Evolutionary conservation across 2,113 vertebrate species (phyloP), one percentile per base, ranked within the genome.

Genomic region (Microcebus lehilahytsara): DNA sequence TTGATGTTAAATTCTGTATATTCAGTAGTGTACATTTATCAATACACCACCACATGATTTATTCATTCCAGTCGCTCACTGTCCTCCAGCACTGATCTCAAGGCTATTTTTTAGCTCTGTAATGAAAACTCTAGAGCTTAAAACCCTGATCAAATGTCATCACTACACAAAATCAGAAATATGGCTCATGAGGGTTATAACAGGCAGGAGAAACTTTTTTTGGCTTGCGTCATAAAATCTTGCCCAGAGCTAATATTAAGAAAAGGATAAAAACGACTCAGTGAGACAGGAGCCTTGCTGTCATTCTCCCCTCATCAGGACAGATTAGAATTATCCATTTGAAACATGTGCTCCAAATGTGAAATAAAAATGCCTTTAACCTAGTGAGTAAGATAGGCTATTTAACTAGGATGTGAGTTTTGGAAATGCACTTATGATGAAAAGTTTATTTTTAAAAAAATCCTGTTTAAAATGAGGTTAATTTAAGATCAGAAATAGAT

Each of bases 101-200:
- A 87, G 72, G 34, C 37, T 95, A 23, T 27, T 40, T 92, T 66
- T 95, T 53, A 95, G 8, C 37, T 92, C n/a, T 40, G 0, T 85
- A 90, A 88, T 92, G 67, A 98, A 96, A 95, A 78, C 40, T 58
- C 20, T 37, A 83, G 40, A 92, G 56, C 30, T 92, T 90, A 91
- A 96, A 96, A 77, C 67, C 46, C 46, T 94, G 42, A 94, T 87
- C 95, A 88, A 90, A 94, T 94, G 77, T 92, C 64, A 91, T 96
- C 58, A 85, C n/a, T 66, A 32, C 4, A 81, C 8, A n/a, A 88
- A 40, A 92, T 74, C 49, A 85, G 71, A 92, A 92, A 62, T 56
- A 94, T 5, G 11, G 20, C n/a, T 40, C 56, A 51, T 32, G 64
- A 69, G 12, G 1, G 5, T 62, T 81, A 60, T 56, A 56, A 56